Base-by-base conservation (phyloP, 1,140 invertebrate species). In the Philopotamus ludificatus region DNA sequence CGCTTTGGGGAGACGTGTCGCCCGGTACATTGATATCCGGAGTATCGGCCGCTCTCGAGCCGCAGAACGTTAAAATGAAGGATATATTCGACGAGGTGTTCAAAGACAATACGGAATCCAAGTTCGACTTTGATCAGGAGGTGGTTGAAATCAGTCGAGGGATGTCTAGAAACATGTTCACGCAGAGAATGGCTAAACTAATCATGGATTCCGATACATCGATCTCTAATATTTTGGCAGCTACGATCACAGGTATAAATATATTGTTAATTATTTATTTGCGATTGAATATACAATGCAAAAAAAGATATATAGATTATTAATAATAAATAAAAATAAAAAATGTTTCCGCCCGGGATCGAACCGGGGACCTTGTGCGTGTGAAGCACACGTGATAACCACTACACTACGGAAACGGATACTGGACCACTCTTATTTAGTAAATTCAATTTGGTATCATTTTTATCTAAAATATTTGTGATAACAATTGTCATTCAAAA, bases 291-390 rank as follows among this genome's bases (percentile, higher is more conserved):
- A n/a, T n/a, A n/a, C n/a, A n/a, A n/a, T n/a, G n/a, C n/a, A n/a
- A n/a, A n/a, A n/a, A n/a, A n/a, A n/a, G n/a, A n/a, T n/a, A 4
- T 20, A 47, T 20, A 15, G 44, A n/a, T 20, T 9, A 16, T 7
- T 16, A 47, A 9, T 20, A 20, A 47, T 8, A 47, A 47, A 47
- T 9, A 47, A 47, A 47, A 34, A 34, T 7, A 50, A 73, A 71
- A 70, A 61, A 51, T 88, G 86, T 84, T 87, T 86, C 85, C 85
- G 86, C 84, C 87, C 85, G 85, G 87, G 86, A 85, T 89, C 86
- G 86, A 88, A 88, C 87, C 86, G 85, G 87, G 84, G 87, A 83
- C 86, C 86, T 88, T 88, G 86, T 87, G 87, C 87, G 87, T 88
- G 87, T 89, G 62, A 66, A 69, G 64, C 60, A 70, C 54, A 67